Base-by-base conservation (phyloP, 1,140 invertebrate species). In the Bathynomus jamesi region DNA sequence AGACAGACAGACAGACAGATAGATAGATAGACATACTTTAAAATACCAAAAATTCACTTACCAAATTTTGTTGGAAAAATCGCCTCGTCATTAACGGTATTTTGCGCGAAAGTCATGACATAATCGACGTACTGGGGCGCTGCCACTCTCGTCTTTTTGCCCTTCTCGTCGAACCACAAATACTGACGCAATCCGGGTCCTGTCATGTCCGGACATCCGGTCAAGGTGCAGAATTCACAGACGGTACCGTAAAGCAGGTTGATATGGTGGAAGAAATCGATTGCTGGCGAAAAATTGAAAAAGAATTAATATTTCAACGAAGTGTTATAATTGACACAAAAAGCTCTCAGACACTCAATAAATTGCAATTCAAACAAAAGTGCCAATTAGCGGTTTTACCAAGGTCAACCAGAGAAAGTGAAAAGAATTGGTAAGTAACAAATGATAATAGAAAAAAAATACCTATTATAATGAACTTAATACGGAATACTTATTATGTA, bases 61-160 rank as follows among this genome's bases (percentile, higher is more conserved):
- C 95, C 95, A 85, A 95, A 97, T 89, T 98, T 98, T 79, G 95
- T 98, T 84, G 96, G 96, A 87, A 98, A 99, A 82, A 96, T 89
- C 80, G 89, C 88, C 87, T 98, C 95, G 84, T 99, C 95, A 84
- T 91, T 95, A 83, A 98, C 90, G 78, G 93, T 96, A 85, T 95
- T 95, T 83, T 98, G 95, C 76, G 93, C 95, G 85, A 92, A 96
- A 64, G 95, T 96, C 93, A 98, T 98, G 80, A 97, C 94, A 86
- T 96, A 98, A 85, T 99, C 96, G 83, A 98, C 92, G 84, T 98
- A 99, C 84, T 98, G 95, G 75, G 95, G 94, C 74, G 95, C 95
- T 75, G 95, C 91, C 78, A 97, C 91, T 83, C 94, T 92, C 64
- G 90, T 93, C 85, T 98, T 98, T 86, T 98, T 98, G 63, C 96